Percentiles rank a stretch among this genome's conserved stretches.
Conservation (phyloP, 37 sponge, comb jelly and placozoan genomes). For the Eunapius fragilis region DNA sequence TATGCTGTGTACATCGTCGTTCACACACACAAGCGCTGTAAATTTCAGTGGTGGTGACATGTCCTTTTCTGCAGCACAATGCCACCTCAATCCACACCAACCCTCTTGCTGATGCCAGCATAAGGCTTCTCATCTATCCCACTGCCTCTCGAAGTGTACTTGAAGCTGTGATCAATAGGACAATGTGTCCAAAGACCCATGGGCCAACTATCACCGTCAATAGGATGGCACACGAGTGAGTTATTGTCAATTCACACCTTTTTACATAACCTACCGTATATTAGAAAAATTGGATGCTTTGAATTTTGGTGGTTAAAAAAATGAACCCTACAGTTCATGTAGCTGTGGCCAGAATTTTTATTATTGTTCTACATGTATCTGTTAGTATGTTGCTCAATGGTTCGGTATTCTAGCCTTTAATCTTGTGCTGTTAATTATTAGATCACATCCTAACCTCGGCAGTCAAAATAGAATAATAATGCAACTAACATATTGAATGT, state of each 20-base stretch:
- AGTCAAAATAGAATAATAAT: not conserved
- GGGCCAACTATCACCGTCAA: slow-evolving; percentile 83
- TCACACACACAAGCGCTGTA: no score
- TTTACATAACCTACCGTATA: no score
- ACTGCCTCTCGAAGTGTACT: slow-evolving; percentile 29
- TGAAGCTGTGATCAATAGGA: slow-evolving; percentile 45
- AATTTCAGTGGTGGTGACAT: not conserved
- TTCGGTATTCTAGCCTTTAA: no score
- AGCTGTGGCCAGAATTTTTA: no score
- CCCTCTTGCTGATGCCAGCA: slow-evolving; percentile 38
- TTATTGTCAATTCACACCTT: not conserved
- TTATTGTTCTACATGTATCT: no score
- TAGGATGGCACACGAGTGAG: slow-evolving; percentile 57
- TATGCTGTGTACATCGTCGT: no score
- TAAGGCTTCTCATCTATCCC: slow-evolving; percentile 38
- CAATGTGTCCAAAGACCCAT: slow-evolving; percentile 56
- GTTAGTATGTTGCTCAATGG: no score
- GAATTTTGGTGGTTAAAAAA: no score
- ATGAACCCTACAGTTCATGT: no score
- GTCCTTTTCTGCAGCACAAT: slow-evolving; percentile 4
- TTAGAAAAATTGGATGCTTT: not conserved
- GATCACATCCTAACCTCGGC: no score
- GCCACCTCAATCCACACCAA: slow-evolving; percentile 32
- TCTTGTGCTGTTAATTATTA: not conserved
- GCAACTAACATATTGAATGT: not conserved